Percentiles rank a stretch among this genome's conserved stretches.
Conservation (phyloP, 2,113 vertebrate genomes). For the Cervus canadensis region DNA sequence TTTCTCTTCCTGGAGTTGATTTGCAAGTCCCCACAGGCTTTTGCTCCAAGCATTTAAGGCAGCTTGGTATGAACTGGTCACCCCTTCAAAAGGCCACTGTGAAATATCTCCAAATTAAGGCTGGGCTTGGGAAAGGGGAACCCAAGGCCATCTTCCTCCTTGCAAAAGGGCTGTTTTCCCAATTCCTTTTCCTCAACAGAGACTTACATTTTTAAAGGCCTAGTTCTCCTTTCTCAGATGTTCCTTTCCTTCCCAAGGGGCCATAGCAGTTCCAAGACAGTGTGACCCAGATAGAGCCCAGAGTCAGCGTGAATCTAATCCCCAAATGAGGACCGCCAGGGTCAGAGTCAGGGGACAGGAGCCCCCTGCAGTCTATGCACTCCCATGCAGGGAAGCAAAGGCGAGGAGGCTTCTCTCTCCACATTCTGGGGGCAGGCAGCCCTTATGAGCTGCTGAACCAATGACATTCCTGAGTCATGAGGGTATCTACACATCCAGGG, state of each 20-base stretch:
- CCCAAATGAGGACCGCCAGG: neutral
- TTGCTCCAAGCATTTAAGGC: neutral
- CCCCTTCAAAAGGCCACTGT: neutral
- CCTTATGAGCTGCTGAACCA: neutral
- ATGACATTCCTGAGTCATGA: neutral
- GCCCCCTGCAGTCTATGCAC: neutral
- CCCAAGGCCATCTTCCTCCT: neutral
- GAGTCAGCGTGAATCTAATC: neutral
- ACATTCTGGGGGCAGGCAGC: neutral
- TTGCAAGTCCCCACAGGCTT: slow-evolving; percentile 52
- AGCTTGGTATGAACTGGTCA: slow-evolving; percentile 34
- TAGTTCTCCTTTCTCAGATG: neutral
- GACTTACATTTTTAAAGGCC: neutral
- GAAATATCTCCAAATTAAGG: neutral
- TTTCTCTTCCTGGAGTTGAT: slow-evolving; percentile 50
- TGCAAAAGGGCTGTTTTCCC: neutral
- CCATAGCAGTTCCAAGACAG: neutral
- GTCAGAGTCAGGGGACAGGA: neutral
- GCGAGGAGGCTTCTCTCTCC: neutral
- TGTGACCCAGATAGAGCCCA: neutral
- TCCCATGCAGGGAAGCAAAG: neutral
- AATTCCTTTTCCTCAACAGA: neutral
- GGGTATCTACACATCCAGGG: too few species aligned
- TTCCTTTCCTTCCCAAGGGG: neutral
- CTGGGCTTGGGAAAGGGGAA: neutral